Evolutionary conservation across 1,140 invertebrate genomes (phyloP), one percentile per base, ranked within the genome.

Genomic region (Steinernema khuongi): DNA sequence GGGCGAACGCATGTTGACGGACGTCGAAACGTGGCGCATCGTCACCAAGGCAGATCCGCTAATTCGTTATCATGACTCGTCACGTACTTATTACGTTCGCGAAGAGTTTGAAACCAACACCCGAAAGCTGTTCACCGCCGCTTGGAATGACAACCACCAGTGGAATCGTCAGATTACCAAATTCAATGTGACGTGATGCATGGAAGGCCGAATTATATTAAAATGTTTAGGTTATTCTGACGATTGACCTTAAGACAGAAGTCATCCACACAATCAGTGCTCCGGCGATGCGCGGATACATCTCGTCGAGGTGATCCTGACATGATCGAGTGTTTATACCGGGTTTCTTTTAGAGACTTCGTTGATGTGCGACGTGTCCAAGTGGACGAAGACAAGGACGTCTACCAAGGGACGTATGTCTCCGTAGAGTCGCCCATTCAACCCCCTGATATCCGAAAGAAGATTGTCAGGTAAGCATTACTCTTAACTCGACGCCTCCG

Each of bases 261-360:
- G 33, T 76, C 1, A 69, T 76, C 33, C 70, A 76, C 50, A 77
- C 75, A 14, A 68, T 76, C 33, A 72, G 67, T 18, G 75, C 75
- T 1, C 75, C 75, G 17, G 75, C 75, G 11, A 50, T 77, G 67
- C 44, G 68, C 22, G 75, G 75, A 7, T 76, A 76, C 74, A 77
- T 76, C 32, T 31, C 75, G 1, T 76, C 75, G 32, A 77, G 75
- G 75, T 60, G 19, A 60, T 60, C 26, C 22, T 41, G 36, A n/a
- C 36, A 7, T 41, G 36, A n/a, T 60, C 26, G 19, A 60, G 26
- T 60, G 14, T 60, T 4, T 60, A 14, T 7, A 7, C 36, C n/a
- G 7, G 7, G 7, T 41, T 7, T 26, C 26, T 60, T 60, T 60
- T 22, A 60, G 50, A 26, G 75, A 76, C 31, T 76, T 76, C 67